A percentile compares a stretch with the other conserved stretches of the same genome.
Conservation (phyloP, 2,888 invertebrate species). For the Drosophila parthenogenetica region DNA sequence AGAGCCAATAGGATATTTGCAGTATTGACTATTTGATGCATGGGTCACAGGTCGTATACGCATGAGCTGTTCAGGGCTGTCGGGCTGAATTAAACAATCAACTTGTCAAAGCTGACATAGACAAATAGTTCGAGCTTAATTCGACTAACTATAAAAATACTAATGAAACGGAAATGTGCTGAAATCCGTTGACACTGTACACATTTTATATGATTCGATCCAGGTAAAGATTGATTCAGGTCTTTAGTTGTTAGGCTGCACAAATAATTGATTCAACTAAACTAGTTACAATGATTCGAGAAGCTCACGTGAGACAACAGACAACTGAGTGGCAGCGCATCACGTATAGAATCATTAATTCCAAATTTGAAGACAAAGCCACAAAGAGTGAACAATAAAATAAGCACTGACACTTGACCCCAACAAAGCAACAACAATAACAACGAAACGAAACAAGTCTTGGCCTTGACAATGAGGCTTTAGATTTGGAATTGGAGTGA, state of each 20-base stretch:
- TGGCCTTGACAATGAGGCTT: conserved; percentile 72
- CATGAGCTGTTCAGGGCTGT: conserved; percentile 35
- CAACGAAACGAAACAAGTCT: conserved; percentile 62
- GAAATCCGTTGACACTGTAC: conserved; percentile 41
- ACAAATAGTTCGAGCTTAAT: conserved; percentile 50
- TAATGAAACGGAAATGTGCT: conserved; percentile 66
- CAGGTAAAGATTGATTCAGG: conserved; percentile 12
- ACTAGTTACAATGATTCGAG: conserved; percentile 18
- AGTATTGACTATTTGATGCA: not conserved
- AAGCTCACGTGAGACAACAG: conserved; percentile 49
- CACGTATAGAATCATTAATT: conserved; percentile 66
- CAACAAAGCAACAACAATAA: conserved; percentile 44
- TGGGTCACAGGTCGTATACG: conserved; percentile 28
- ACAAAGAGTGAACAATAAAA: conserved; percentile 16
- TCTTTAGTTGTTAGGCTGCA: conserved; percentile 24
- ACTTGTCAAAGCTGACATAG: conserved; percentile 65
- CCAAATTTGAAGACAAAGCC: conserved; percentile 48
- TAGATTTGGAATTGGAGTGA: conserved; percentile 47
- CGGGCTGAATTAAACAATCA: conserved; percentile 34
- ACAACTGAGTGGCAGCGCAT: conserved; percentile 35
- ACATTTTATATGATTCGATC: conserved; percentile 28
- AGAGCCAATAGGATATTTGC: conserved; percentile 19
- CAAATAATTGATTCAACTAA: conserved; percentile 23
- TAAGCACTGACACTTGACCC: conserved; percentile 77
- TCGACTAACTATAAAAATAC: conserved; percentile 32